A percentile compares a stretch with the other conserved stretches of the same genome.
Conservation (phyloP, 2,113 vertebrate species). For the Centropus bengalensis region DNA sequence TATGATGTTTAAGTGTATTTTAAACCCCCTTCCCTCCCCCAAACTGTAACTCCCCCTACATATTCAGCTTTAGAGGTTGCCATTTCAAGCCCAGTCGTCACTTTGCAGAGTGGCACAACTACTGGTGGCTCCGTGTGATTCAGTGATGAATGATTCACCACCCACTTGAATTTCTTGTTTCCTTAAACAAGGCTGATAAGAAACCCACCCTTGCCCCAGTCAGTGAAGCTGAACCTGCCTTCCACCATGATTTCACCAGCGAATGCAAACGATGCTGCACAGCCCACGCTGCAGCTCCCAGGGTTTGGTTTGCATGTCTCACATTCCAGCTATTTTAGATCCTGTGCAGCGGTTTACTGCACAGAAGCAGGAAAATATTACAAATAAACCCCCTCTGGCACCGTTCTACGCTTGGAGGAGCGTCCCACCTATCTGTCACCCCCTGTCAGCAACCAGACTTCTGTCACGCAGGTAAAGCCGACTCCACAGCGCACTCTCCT, state of each 20-base stretch:
- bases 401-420: too few species aligned
- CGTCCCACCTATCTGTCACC: too few species aligned
- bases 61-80: background rate
- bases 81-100: background rate
- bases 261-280: fast-evolving
- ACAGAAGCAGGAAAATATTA: background rate
- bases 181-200: background rate
- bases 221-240: background rate
- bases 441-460: too few species aligned
- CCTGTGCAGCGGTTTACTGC: background rate
- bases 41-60: fast-evolving
- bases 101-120: fast-evolving
- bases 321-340: background rate
- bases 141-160: background rate
- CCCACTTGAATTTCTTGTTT: background rate
- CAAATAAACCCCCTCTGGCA: background rate
- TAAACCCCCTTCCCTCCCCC: too few species aligned
- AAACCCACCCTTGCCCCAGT: fast-evolving
- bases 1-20: fast-evolving
- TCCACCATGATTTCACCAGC: fast-evolving
- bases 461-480: too few species aligned
- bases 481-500: too few species aligned
- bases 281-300: background rate
- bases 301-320: background rate
- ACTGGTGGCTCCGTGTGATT: fast-evolving